A percentile compares a stretch with the other conserved stretches of the same genome.
Evolutionary conservation across 2,113 vertebrate species (phyloP).

Genomic region (Thinocorus orbignyianus): DNA sequence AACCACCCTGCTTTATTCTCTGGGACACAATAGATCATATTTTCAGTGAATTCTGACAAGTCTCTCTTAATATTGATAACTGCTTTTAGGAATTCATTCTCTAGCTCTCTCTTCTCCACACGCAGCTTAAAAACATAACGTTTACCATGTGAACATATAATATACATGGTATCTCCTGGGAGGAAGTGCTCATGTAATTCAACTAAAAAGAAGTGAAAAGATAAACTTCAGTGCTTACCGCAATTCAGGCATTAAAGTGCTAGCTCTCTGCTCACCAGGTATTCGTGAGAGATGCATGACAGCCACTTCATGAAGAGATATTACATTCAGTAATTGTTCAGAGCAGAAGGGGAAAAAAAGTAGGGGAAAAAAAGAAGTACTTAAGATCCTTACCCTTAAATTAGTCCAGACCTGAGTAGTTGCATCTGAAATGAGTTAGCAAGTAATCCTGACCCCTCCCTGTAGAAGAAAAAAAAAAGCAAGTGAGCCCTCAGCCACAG

Average conservation of each 20-base stretch:
- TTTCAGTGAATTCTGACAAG: not conserved
- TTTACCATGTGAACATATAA: not conserved
- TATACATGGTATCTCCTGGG: not conserved
- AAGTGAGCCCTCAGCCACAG: rapidly evolving
- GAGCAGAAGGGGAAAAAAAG: too few species aligned
- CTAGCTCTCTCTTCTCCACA: not conserved
- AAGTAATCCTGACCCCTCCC: not conserved
- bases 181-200: not conserved
- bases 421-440: not conserved
- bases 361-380: rapidly evolving
- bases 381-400: not conserved
- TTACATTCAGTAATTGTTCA: not conserved
- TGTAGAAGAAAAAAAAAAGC: not conserved
- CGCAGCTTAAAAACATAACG: not conserved
- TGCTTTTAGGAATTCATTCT: not conserved
- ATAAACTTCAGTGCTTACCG: not conserved
- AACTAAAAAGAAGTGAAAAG: not conserved
- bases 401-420: not conserved
- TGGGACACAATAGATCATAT: not conserved
- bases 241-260: not conserved
- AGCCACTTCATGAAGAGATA: not conserved
- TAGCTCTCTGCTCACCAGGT: not conserved
- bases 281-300: not conserved
- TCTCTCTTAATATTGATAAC: not conserved
- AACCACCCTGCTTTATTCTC: not conserved